phyloP scores from a whole-genome alignment of 2,888 invertebrate genomes.

The Rhagophthalmus giganteus region DNA sequence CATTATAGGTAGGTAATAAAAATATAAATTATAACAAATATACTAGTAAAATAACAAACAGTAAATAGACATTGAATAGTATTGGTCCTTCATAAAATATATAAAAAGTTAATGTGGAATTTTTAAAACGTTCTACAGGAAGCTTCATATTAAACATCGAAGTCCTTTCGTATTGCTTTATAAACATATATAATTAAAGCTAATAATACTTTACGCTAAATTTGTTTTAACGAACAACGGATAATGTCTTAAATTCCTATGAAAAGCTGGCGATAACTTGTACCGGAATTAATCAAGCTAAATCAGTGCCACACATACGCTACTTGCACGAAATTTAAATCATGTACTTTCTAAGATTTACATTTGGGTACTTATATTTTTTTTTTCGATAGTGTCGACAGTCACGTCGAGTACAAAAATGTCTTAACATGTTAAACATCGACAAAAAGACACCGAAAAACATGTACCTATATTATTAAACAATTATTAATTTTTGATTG shows the following conservation, averaged over 20 bases:
- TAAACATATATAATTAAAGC: slow-evolving; percentile 25
- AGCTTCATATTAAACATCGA: slow-evolving; percentile 11
- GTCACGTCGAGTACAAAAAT: too few relatives aligned
- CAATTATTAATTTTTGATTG: slow-evolving; percentile 23
- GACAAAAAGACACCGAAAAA: slow-evolving; percentile 16
- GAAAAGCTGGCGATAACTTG: too few relatives aligned
- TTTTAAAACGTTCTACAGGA: slow-evolving; percentile 15
- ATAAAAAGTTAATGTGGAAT: slow-evolving; percentile 18
- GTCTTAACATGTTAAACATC: background rate
- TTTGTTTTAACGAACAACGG: slow-evolving; percentile 1
- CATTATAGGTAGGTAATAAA: slow-evolving; percentile 22
- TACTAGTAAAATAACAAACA: slow-evolving; percentile 29
- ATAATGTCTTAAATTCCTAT: slow-evolving; percentile 2
- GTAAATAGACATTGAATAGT: slow-evolving; percentile 28
- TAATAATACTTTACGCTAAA: slow-evolving; percentile 22
- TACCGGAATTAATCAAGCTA: too few relatives aligned
- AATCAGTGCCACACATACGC: too few relatives aligned
- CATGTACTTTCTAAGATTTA: too few relatives aligned
- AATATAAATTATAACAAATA: slow-evolving; percentile 36
- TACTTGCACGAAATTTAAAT: too few relatives aligned
- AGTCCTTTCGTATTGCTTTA: slow-evolving; percentile 18
- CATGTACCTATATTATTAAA: slow-evolving; percentile 17
- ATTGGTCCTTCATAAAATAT: slow-evolving; percentile 30
- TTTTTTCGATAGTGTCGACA: too few relatives aligned
- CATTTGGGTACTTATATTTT: too few relatives aligned